Percentiles rank a stretch among this genome's conserved stretches.
Evolutionary conservation across 1,140 invertebrate genomes (phyloP).

Genomic region (Zaprionus ornatus): DNA sequence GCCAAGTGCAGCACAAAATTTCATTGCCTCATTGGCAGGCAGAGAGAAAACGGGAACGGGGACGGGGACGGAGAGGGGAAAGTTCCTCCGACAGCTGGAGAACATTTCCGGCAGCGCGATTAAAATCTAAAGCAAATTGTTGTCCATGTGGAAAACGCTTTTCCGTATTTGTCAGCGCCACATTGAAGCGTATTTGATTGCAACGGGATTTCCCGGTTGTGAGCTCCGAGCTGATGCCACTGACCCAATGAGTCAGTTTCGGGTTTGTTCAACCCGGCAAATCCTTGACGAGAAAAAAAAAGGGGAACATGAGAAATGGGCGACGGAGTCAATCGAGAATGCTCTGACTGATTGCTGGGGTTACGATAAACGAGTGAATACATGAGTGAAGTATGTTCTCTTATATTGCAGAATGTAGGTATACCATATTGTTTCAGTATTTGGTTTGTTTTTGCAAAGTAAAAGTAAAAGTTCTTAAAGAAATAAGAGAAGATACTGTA

Average conservation of each 20-base stretch:
- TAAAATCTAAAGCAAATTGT: slow-evolving; percentile 73
- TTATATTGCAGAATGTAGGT: not conserved
- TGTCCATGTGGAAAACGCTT: slow-evolving; percentile 51
- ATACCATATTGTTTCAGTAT: not conserved
- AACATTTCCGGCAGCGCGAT: slow-evolving; percentile 67
- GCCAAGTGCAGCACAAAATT: slow-evolving; percentile 40
- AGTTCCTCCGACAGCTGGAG: not conserved
- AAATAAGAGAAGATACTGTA: no score
- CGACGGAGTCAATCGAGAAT: not conserved
- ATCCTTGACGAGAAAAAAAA: not conserved
- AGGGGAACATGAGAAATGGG: not conserved
- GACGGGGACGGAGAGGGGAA: not conserved
- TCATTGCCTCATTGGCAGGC: slow-evolving; percentile 41
- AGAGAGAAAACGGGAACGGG: not conserved
- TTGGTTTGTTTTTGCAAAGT: not conserved
- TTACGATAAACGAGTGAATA: not conserved
- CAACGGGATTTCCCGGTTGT: not conserved
- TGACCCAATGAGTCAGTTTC: slow-evolving; percentile 73
- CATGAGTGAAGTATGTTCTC: not conserved
- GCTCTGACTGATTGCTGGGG: not conserved
- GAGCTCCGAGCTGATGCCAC: slow-evolving; percentile 56
- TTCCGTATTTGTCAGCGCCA: slow-evolving; percentile 67
- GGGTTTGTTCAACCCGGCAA: slow-evolving; percentile 47
- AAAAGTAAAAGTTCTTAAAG: not conserved
- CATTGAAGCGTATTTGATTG: slow-evolving; percentile 50